Conservation (phyloP, 1,140 invertebrate species). For the Matsumurasca onukii region DNA sequence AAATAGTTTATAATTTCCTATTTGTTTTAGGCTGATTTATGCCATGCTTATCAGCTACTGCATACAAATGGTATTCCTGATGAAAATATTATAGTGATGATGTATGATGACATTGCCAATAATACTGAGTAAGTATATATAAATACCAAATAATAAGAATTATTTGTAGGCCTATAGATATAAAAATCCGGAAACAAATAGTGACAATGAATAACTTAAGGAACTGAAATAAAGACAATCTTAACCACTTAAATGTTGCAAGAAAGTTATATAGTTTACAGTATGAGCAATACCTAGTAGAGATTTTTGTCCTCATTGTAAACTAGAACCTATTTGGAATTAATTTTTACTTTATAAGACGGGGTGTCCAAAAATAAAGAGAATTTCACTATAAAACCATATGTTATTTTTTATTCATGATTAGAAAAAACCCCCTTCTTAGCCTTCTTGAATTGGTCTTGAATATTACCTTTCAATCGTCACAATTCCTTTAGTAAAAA, state of each 20-base stretch:
- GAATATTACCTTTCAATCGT: background rate
- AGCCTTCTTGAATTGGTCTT: background rate
- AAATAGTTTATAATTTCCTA: too few species aligned
- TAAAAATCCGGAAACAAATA: background rate
- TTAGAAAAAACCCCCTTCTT: too few species aligned
- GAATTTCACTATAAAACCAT: too few species aligned
- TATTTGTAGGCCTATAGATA: background rate
- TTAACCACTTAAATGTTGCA: background rate
- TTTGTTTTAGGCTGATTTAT: slow-evolving; percentile 60
- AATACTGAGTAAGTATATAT: slow-evolving; percentile 51
- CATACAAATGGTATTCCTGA: slow-evolving; percentile 56
- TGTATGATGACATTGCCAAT: slow-evolving; percentile 65
- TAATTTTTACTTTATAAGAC: background rate
- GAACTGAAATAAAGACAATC: background rate
- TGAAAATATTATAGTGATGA: slow-evolving; percentile 63
- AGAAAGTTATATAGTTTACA: background rate
- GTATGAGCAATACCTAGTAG: background rate
- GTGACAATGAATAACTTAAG: background rate
- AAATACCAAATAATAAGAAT: background rate
- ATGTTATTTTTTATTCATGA: background rate
- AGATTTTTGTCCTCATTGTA: background rate
- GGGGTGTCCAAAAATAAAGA: too few species aligned
- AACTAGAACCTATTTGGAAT: background rate
- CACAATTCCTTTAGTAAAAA: too few species aligned
- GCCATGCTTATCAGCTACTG: slow-evolving; percentile 64